Evolutionary conservation across 2,113 vertebrate species (phyloP).

Genomic region (Odontesthes bonariensis): DNA sequence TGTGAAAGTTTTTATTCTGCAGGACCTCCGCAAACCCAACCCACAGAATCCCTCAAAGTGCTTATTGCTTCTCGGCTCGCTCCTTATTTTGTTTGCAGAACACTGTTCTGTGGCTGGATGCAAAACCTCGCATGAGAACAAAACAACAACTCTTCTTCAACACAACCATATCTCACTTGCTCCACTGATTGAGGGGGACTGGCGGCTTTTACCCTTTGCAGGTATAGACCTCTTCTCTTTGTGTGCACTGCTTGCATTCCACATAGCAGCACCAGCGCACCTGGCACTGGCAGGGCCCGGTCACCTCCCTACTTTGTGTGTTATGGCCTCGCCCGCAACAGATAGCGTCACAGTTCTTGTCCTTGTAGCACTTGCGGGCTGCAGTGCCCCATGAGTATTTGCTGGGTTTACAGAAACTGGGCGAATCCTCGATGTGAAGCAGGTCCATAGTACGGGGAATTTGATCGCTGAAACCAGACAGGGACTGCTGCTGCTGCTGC

Average conservation of each 20-base stretch:
- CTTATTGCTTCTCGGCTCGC: constrained; percentile 70
- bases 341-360: constrained; percentile 98
- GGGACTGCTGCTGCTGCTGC: constrained; percentile 65
- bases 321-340: constrained; percentile 98
- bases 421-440: constrained; percentile 97
- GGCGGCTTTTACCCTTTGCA: constrained; percentile 89
- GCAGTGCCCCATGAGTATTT: constrained; percentile 92
- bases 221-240: constrained; percentile 97
- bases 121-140: constrained; percentile 57
- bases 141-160: constrained; percentile 40
- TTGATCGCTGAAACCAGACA: constrained; percentile 84
- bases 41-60: constrained; percentile 81
- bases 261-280: constrained; percentile 99
- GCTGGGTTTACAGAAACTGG: constrained; percentile 94
- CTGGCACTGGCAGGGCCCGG: constrained; percentile 96
- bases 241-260: constrained; percentile 97
- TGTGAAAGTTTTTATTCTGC: constrained; percentile 49
- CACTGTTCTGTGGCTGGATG: constrained; percentile 54
- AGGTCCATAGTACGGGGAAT: constrained; percentile 95
- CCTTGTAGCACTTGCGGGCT: constrained; percentile 95
- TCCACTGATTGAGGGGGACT: constrained; percentile 33
- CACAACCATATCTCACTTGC: constrained; percentile 37
- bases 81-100: constrained; percentile 58
- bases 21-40: constrained; percentile 56
- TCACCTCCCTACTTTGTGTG: constrained; percentile 96